Percentiles rank a stretch among this genome's conserved stretches.
phyloP scores from a whole-genome alignment of 2,113 vertebrate genomes.

The Calidris pygmaea region DNA sequence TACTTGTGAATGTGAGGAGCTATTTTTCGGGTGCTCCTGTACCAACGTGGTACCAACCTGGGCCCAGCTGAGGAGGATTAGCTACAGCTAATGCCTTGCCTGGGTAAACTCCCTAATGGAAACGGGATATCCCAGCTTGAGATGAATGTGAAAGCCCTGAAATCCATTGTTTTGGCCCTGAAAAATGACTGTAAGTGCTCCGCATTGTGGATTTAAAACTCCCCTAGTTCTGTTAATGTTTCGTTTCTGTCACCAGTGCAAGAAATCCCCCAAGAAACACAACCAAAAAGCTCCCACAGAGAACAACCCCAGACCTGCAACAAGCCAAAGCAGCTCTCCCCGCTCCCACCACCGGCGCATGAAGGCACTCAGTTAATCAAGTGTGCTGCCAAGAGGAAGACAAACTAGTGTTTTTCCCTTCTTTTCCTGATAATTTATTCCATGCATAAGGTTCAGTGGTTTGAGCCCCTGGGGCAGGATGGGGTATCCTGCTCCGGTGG shows the following conservation, averaged over 20 bases:
- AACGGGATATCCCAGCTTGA: not conserved
- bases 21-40: not conserved
- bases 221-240: not conserved
- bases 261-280: accelerated
- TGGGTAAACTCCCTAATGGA: not conserved
- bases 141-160: not conserved
- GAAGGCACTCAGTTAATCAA: not conserved
- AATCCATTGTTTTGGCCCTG: not conserved
- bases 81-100: not conserved
- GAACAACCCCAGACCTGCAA: not conserved
- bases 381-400: accelerated
- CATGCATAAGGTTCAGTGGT: accelerated
- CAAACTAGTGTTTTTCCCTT: accelerated
- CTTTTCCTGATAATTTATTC: not conserved
- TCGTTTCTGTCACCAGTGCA: not conserved
- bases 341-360: accelerated
- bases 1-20: not conserved
- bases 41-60: not conserved
- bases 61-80: accelerated
- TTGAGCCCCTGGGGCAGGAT: accelerated
- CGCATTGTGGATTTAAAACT: not conserved
- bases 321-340: accelerated
- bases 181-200: not conserved
- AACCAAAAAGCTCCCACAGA: not conserved
- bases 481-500: accelerated